Evolutionary conservation across 2,797 vertebrate genomes (phyloP).

Genomic region (Acridotheres tristis): DNA sequence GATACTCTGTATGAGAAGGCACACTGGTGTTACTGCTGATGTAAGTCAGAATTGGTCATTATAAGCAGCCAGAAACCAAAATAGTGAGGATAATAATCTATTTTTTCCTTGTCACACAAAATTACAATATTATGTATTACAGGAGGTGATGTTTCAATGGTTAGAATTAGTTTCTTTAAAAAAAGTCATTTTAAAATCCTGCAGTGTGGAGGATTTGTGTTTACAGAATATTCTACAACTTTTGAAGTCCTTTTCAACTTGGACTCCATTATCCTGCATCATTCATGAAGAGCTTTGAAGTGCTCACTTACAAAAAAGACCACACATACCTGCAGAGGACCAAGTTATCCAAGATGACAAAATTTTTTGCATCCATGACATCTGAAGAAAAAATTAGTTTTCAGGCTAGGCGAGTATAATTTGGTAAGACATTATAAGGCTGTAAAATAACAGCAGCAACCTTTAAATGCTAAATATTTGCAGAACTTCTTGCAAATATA

Average conservation of each 20-base stretch:
- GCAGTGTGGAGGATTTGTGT: not conserved
- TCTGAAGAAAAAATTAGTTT: not conserved
- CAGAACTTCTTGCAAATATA: conserved; percentile 55
- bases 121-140: not conserved
- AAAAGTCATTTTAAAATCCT: not conserved
- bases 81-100: not conserved
- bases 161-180: not conserved
- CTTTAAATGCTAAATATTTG: conserved; percentile 67
- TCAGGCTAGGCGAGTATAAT: not conserved
- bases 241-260: not conserved
- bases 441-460: conserved; percentile 47
- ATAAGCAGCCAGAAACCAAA: not conserved
- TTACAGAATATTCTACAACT: not conserved
- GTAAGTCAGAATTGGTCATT: not conserved
- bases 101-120: not conserved
- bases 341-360: not conserved
- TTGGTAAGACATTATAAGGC: not conserved
- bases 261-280: not conserved
- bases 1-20: not conserved
- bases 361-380: not conserved
- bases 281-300: not conserved
- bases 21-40: not conserved
- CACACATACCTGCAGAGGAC: not conserved
- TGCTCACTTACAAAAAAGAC: not conserved
- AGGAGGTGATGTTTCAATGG: not conserved